A percentile compares a stretch with the other conserved stretches of the same genome.
Evolutionary conservation across 2,888 invertebrate genomes (phyloP).

Genomic region (Xiphydria camelus): DNA sequence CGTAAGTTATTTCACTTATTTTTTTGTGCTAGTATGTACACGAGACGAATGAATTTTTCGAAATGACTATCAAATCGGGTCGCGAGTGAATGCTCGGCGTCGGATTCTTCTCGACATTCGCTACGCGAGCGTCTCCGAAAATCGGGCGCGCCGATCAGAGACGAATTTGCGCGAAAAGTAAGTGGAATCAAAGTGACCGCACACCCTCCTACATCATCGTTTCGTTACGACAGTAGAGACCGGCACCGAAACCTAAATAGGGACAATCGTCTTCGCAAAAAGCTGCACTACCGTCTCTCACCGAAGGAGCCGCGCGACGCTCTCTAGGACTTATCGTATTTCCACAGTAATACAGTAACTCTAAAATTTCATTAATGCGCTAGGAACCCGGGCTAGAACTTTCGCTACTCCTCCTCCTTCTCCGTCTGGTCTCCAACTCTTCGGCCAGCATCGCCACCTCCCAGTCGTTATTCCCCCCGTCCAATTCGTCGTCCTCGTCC

Average conservation of each 20-base stretch:
- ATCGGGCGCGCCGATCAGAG: too few species aligned
- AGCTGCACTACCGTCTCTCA: slow-evolving; percentile 30
- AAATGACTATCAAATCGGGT: too few species aligned
- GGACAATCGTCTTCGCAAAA: slow-evolving; percentile 44
- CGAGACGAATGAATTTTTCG: too few species aligned
- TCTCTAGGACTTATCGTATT: slow-evolving; percentile 37
- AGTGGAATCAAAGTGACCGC: too few species aligned
- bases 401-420: slow-evolving; percentile 49
- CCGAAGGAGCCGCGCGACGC: slow-evolving; percentile 20
- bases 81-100: too few species aligned
- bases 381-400: slow-evolving; percentile 54
- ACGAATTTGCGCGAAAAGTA: too few species aligned
- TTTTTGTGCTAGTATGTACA: too few species aligned
- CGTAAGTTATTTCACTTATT: too few species aligned
- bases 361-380: slow-evolving; percentile 53
- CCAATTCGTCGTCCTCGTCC: slow-evolving; percentile 39
- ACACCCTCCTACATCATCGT: slow-evolving; percentile 55
- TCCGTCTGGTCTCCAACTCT: slow-evolving; percentile 66
- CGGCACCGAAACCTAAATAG: slow-evolving; percentile 43
- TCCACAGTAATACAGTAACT: slow-evolving; percentile 45
- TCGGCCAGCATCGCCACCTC: slow-evolving; percentile 79
- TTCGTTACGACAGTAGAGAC: slow-evolving; percentile 45
- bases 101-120: too few species aligned
- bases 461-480: slow-evolving; percentile 66
- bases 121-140: too few species aligned